Base-by-base conservation (phyloP, 2,113 vertebrate species). In the Oxyura jamaicensis region DNA sequence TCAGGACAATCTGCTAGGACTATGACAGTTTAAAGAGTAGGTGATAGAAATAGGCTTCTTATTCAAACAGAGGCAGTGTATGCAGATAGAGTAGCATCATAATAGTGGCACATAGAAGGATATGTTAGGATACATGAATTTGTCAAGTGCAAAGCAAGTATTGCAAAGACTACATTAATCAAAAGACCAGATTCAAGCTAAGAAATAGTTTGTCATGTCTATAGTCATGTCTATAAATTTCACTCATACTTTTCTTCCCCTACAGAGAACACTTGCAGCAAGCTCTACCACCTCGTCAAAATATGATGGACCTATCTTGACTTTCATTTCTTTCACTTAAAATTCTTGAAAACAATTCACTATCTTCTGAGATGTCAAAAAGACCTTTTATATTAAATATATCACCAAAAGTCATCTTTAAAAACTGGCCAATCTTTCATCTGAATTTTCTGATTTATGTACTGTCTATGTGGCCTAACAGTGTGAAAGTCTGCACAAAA, bases 61-160 rank as follows among this genome's bases (percentile, higher is more conserved):
- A n/a, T 79, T 36, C 52, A 21, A 41, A 26, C 7, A 17, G 31
- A 29, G 58, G 25, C 13, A 44, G 55, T 2, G 21, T 35, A 13
- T 53, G 73, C 0, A 0, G 3, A 52, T 58, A 17, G 14, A 71
- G n/a, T 36, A 80, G 36, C 20, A 68, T 16, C 29, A 23, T 4
- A 7, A 67, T 12, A 52, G 10, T 31, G 67, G 59, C 28, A 25
- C 35, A 58, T 42, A 28, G 65, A 68, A 85, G 36, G 63, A 20
- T 13, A 72, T 11, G 20, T 25, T 33, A 53, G 33, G 52, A 42
- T 29, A 41, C 29, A 56, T 1, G 2, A 12, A 55, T 41, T 42
- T 55, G 9, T 36, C 33, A 76, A 81, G 23, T 6, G 4, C 22
- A 92, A 72, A 73, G 20, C 17, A 75, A 83, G 26, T 14, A 46